Conservation (phyloP, 2,888 invertebrate species). For the Polymixis lichenea region DNA sequence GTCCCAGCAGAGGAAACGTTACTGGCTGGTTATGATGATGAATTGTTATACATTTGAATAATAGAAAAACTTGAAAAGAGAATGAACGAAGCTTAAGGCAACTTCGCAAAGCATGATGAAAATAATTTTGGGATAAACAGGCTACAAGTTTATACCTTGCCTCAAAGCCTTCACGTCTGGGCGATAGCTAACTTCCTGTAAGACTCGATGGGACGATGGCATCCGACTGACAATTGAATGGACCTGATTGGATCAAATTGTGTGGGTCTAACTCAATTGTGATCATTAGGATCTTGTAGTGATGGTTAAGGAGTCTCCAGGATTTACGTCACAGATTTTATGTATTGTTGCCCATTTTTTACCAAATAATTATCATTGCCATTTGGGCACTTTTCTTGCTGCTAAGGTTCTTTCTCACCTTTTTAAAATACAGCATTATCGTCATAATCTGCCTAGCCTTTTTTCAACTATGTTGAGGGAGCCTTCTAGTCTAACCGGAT, state of each 20-base stretch:
- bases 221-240: conserved; percentile 54
- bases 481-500: too few relatives aligned
- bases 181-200: conserved; percentile 55
- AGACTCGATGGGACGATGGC: conserved; percentile 22
- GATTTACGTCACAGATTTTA: conserved; percentile 3
- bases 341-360: background rate
- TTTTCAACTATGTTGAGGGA: too few relatives aligned
- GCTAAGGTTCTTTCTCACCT: too few relatives aligned
- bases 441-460: too few relatives aligned
- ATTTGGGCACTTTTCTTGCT: background rate
- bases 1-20: too few relatives aligned
- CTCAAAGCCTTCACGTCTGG: conserved; percentile 2
- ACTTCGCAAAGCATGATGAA: background rate
- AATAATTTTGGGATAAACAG: background rate
- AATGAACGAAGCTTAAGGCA: background rate
- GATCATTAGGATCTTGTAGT: conserved; percentile 43
- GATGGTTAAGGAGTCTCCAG: background rate
- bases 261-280: conserved; percentile 44
- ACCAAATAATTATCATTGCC: background rate
- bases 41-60: background rate
- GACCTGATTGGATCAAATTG: conserved; percentile 52
- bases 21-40: too few relatives aligned
- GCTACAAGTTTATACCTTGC: conserved; percentile 4
- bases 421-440: too few relatives aligned
- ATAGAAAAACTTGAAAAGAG: background rate